A percentile compares a stretch with the other conserved stretches of the same genome.
Evolutionary conservation across 30 jellyfish, hydroid and myxozoan species (phyloP).

Genomic region (Turritopsis rubra): DNA sequence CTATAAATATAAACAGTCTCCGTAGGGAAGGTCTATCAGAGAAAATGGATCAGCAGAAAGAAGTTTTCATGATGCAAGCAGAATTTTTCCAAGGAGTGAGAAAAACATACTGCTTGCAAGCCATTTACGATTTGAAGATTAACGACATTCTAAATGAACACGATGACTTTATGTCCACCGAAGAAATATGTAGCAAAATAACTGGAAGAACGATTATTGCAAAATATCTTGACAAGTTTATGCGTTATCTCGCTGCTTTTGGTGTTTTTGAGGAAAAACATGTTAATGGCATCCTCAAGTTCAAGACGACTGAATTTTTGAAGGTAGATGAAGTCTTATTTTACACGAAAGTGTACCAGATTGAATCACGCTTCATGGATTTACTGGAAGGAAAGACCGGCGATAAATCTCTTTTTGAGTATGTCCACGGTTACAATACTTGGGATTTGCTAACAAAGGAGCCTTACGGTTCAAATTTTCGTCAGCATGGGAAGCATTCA

Average conservation of each 20-base stretch:
- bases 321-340: neutral
- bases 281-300: neutral
- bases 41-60: too few relatives aligned
- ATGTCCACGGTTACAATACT: neutral
- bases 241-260: conserved; percentile 1
- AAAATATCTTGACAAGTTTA: neutral
- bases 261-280: neutral
- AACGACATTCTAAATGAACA: neutral
- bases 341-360: too few relatives aligned
- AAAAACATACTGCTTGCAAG: neutral
- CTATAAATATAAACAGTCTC: too few relatives aligned
- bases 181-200: neutral
- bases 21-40: too few relatives aligned
- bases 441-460: neutral
- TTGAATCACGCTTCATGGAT: neutral
- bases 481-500: neutral
- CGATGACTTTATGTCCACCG: neutral
- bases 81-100: too few relatives aligned
- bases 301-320: too few relatives aligned
- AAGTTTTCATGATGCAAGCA: too few relatives aligned
- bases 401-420: neutral
- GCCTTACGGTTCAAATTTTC: neutral
- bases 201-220: neutral
- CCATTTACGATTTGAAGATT: neutral
- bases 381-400: neutral